Evolutionary conservation across 2,797 vertebrate species (phyloP), one percentile per base, ranked within the genome.

Genomic region (Helarctos malayanus): DNA sequence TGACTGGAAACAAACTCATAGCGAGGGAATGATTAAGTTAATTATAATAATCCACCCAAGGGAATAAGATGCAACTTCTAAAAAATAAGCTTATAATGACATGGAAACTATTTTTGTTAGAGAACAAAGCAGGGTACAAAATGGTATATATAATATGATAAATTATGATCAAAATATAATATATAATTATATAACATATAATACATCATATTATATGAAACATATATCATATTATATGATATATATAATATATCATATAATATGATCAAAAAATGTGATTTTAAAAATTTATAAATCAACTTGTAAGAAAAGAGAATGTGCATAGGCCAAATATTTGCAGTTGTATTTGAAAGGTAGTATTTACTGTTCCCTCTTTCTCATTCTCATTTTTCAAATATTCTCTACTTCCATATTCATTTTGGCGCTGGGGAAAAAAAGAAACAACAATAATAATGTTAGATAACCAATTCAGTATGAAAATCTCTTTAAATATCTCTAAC

Each of bases 301-400:
- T 63, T 52, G 29, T 94, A 80, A 89, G 35, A 69, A 59, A 87
- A 82, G 25, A 81, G 27, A 89, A 63, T 52, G 3, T 27, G 10
- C 25, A 38, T 49, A 89, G 11, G 63, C 18, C n/a, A 82, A 76
- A 91, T 59, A 9, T 86, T 75, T 87, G 21, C 11, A 35, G 25
- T 35, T 45, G 76, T 68, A 68, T 59, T 68, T 65, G n/a, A 63
- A 86, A 88, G 52, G 14, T 54, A 96, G 87, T 78, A 78, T 52
- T 57, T 41, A 65, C 19, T 84, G 16, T 38, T 71, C 15, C 7
- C 49, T 61, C 21, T 76, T 76, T 84, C 35, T n/a, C 35, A 76
- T 71, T 87, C 81, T 91, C 14, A 69, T 41, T 94, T 94, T 78
- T 82, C 52, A 61, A 92, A 47, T 61, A 78, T 83, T 54, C 47